phyloP scores from a whole-genome alignment of 2,113 vertebrate species.

The Phasianus colchicus region DNA sequence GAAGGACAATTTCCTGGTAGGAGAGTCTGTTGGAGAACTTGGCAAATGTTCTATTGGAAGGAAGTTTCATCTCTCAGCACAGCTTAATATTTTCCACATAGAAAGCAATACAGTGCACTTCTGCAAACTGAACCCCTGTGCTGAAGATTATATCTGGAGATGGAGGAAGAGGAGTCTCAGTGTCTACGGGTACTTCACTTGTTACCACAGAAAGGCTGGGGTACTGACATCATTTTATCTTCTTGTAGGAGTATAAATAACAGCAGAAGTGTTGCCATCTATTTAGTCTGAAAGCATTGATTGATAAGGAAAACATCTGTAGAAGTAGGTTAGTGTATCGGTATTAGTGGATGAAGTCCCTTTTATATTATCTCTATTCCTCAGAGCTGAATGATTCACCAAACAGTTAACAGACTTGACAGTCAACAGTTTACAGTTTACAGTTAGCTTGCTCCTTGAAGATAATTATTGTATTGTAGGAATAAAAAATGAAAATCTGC shows the following conservation, averaged over 20 bases:
- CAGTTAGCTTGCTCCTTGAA: not conserved
- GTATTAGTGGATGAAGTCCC: not conserved
- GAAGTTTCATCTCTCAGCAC: not conserved
- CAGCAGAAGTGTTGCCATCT: not conserved
- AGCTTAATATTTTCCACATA: not conserved
- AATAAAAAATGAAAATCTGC: not conserved
- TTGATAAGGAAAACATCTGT: not conserved
- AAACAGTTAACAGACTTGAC: not conserved
- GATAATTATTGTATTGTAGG: not conserved
- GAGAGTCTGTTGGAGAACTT: not conserved
- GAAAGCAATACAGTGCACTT: not conserved
- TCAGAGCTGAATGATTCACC: not conserved
- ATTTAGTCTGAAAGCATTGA: not conserved
- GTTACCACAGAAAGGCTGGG: not conserved
- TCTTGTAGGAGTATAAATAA: not conserved
- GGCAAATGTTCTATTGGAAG: conserved; percentile 1
- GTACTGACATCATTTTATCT: not conserved
- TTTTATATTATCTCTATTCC: not conserved
- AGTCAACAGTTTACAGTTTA: no score
- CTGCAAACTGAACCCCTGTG: not conserved
- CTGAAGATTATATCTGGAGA: not conserved
- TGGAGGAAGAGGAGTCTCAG: not conserved
- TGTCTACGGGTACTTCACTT: not conserved
- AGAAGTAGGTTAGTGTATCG: not conserved
- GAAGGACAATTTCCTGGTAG: conserved; percentile 28